Percentiles rank a stretch among this genome's conserved stretches.
Evolutionary conservation across 2,113 vertebrate species (phyloP).

Genomic region (Jacana jacana): DNA sequence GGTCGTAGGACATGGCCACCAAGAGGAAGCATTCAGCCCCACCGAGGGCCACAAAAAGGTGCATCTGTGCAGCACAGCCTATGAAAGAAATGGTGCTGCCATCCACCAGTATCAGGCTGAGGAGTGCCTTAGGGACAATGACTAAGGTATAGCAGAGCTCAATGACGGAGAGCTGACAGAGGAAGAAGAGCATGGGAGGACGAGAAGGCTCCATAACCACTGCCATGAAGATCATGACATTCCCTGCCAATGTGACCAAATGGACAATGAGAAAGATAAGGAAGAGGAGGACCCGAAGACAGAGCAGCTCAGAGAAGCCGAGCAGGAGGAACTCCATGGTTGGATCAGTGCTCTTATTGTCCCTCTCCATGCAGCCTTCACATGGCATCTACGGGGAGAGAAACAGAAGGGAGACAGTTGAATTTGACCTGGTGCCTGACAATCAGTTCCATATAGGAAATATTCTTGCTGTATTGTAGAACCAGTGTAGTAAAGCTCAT

Average conservation of each 20-base stretch:
- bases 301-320: slow-evolving; percentile 61
- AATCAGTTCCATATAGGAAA: background rate
- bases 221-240: slow-evolving; percentile 49
- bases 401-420: background rate
- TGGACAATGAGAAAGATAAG: slow-evolving; percentile 55
- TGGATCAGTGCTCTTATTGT: background rate
- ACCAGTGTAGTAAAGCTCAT: background rate
- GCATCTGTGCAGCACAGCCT: slow-evolving; percentile 72
- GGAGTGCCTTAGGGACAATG: slow-evolving; percentile 60
- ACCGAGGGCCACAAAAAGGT: slow-evolving; percentile 46
- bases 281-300: slow-evolving; percentile 54
- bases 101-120: background rate
- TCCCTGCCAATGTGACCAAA: slow-evolving; percentile 53
- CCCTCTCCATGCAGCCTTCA: background rate
- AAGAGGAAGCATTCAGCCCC: slow-evolving; percentile 49
- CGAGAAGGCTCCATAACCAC: slow-evolving; percentile 33
- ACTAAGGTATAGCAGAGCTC: slow-evolving; percentile 71
- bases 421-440: background rate
- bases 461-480: background rate
- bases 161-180: slow-evolving; percentile 66
- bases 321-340: slow-evolving; percentile 65
- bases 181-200: slow-evolving; percentile 72
- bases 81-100: slow-evolving; percentile 60
- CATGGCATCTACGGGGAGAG: slow-evolving; percentile 20
- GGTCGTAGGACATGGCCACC: background rate